Evolutionary conservation across 1,140 invertebrate genomes (phyloP), one percentile per base, ranked within the genome.

Genomic region (Caligus rogercresseyi): DNA sequence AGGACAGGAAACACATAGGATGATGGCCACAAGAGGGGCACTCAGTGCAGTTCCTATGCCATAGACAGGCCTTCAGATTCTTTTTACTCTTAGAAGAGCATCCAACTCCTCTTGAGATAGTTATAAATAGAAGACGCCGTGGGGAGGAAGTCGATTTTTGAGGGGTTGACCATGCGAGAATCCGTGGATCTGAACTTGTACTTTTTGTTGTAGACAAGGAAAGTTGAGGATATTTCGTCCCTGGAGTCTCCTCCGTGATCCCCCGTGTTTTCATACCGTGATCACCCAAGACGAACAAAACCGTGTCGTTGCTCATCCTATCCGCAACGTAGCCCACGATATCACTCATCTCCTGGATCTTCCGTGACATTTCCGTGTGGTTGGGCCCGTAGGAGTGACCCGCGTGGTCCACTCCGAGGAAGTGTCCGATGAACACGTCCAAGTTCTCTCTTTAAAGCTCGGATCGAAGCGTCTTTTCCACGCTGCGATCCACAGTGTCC

Each of bases 251-350:
- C 94, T 1, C 94, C 94, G 74, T 98, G 94, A 72, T 98, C 93
- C 19, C 94, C 84, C 67, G 83, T 87, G 78, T 75, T 16, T 94
- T 98, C 94, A 98, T 98, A 52, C 95, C 95, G 78, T 98, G 95
- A 75, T 98, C 95, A 21, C 95, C 94, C 71, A 98, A 78, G 1
- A 98, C 85, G 76, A 94, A 81, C 1, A 98, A 74, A 18, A 93
- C 75, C n/a, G 83, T 90, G 68, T 91, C 80, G 52, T 55, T 56
- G 2, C 15, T 7, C 20, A 63, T 56, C 4, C 19, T 14, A 2
- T 63, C 24, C 3, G 52, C 54, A 19, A 63, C 52, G 19, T 53
- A 20, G 23, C 21, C 75, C 43, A 98, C 80, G 62, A 93, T 77
- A 25, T 74, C 68, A 78, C 98, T 86, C 70, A 93, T 91, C 77